phyloP scores from a whole-genome alignment of 2,797 vertebrate genomes.

The Trachops cirrhosus region DNA sequence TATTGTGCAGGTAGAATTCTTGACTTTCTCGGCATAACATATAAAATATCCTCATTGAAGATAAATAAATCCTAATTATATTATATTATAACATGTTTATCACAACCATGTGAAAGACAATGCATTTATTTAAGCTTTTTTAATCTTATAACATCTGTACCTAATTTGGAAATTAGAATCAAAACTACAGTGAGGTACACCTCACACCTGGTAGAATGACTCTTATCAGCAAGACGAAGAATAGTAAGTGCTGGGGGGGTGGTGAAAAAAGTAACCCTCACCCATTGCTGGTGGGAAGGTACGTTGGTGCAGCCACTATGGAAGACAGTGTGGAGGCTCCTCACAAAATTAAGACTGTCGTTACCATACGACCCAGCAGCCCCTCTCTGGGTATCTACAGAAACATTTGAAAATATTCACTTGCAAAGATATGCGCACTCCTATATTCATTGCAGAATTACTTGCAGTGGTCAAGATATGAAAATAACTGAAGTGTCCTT shows the following conservation, averaged over 20 bases:
- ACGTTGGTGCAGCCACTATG: neutral
- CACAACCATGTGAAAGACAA: neutral
- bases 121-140: neutral
- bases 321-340: neutral
- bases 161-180: neutral
- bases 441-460: neutral
- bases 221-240: neutral
- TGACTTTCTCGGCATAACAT: neutral
- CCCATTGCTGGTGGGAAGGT: neutral
- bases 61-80: conserved; percentile 11
- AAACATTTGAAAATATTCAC: neutral
- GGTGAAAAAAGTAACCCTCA: neutral
- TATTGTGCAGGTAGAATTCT: neutral
- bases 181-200: neutral
- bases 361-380: neutral
- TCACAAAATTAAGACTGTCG: neutral
- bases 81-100: neutral
- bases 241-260: neutral
- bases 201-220: neutral
- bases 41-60: neutral
- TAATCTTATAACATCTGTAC: neutral
- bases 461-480: neutral
- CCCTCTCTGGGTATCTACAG: neutral
- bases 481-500: neutral
- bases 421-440: neutral